phyloP scores from a whole-genome alignment of 2,888 invertebrate genomes.

The Allacma fusca region DNA sequence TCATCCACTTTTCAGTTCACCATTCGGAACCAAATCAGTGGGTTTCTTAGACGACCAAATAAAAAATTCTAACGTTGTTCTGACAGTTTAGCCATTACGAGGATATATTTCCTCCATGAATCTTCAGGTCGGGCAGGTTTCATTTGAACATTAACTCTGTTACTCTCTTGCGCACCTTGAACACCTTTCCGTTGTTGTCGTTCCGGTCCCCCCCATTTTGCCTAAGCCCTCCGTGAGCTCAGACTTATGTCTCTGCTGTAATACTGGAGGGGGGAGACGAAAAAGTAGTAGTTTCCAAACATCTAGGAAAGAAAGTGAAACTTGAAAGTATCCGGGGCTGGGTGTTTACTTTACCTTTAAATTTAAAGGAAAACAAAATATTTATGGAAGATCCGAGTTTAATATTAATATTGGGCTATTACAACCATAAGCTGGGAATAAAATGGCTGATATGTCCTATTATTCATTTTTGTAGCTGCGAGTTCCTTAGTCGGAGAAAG shows the following conservation, averaged over 20 bases:
- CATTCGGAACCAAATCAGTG: slow-evolving; percentile 42
- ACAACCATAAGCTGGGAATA: too few relatives aligned
- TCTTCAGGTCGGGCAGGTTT: slow-evolving; percentile 42
- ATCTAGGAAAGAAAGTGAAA: background rate
- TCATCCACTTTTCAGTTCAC: slow-evolving; percentile 40
- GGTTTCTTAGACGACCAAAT: slow-evolving; percentile 37
- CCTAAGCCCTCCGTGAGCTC: too few relatives aligned
- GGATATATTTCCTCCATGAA: slow-evolving; percentile 40
- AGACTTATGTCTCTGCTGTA: too few relatives aligned
- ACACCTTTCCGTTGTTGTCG: slow-evolving; percentile 2
- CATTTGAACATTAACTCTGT: slow-evolving; percentile 29
- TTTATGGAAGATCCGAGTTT: background rate
- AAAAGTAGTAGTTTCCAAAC: background rate
- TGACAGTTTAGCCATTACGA: slow-evolving; percentile 40
- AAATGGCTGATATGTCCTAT: too few relatives aligned
- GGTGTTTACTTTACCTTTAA: background rate
- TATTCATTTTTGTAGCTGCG: too few relatives aligned
- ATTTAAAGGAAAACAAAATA: background rate
- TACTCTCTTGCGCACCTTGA: background rate
- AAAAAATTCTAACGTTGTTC: slow-evolving; percentile 42
- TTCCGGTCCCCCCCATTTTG: background rate
- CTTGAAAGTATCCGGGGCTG: background rate
- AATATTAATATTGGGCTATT: too few relatives aligned
- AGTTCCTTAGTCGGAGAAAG: background rate
- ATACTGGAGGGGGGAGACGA: too few relatives aligned